Evolutionary conservation across 2,113 vertebrate genomes (phyloP).

Genomic region (Callospermophilus lateralis): DNA sequence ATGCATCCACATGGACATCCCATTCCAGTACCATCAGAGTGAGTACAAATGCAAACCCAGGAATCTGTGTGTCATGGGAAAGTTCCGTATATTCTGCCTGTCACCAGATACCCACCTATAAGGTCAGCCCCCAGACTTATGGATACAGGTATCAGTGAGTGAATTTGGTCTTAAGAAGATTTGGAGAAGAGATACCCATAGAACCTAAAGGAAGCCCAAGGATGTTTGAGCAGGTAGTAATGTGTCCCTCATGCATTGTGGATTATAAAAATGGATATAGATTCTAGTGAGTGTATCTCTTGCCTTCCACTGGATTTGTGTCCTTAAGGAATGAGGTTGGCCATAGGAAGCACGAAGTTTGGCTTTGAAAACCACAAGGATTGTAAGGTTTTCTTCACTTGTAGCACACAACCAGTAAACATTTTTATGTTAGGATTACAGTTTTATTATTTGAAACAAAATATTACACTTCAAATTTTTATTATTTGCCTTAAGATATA

Average conservation of each 20-base stretch:
- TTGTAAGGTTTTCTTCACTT: neutral
- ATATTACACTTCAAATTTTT: neutral
- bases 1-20: neutral
- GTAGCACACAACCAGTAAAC: neutral
- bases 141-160: neutral
- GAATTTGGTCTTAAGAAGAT: neutral
- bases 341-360: accelerated
- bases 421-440: neutral
- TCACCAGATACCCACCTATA: neutral
- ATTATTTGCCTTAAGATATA: neutral
- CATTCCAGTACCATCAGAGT: accelerated
- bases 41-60: neutral
- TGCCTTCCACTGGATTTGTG: neutral
- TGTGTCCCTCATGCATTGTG: too few species aligned
- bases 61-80: neutral
- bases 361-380: neutral
- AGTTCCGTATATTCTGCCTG: neutral
- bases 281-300: neutral
- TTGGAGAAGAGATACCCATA: neutral
- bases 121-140: neutral
- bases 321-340: neutral
- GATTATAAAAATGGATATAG: neutral
- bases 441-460: neutral
- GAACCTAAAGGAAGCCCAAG: neutral
- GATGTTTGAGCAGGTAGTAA: neutral